Evolutionary conservation across 2,888 invertebrate genomes (phyloP), one percentile per base, ranked within the genome.

Genomic region (Pheosia tremula): DNA sequence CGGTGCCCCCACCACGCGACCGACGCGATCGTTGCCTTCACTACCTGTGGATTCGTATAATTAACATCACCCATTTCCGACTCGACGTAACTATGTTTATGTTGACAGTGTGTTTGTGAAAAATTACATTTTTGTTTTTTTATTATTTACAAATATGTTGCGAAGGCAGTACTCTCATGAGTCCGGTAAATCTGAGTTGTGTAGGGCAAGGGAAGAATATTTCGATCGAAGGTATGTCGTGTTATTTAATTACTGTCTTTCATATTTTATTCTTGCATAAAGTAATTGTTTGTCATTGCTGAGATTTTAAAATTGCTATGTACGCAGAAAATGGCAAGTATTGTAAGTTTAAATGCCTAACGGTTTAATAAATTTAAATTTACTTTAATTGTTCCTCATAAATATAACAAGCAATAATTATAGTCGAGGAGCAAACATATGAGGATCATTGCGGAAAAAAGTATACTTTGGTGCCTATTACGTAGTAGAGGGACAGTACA

Each of bases 101-200:
- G 36, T 45, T 56, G 24, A 45, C 24, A 39, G 56, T 54, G 54
- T 9, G 3, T 41, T 24, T 37, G 10, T 56, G 41, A 41, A 54
- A 39, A 39, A 55, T 36, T 39, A 39, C 3, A 54, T 54, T 10
- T 9, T 3, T 54, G 37, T 6, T 39, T 53, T 4, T 38, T 55
- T 11, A 55, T 39, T 53, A 24, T 50, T 13, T 24, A 8, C 10
- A 37, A 81, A 78, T 69, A 80, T 89, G 88, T 83, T 93, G 75
- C 84, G 91, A 57, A 80, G 93, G 59, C 93, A 93, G 70, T 91
- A 87, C 73, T 93, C 93, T 41, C 91, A 91, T 60, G 93, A 93
- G 69, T 91, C 93, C 13, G 93, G 92, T 24, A 91, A 87, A 75
- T 82, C 90, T 4, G 92, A 88, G 67, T 84, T 92, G 49, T 81